Conservation (phyloP, 2,797 vertebrate species). For the Remorina albescens region DNA sequence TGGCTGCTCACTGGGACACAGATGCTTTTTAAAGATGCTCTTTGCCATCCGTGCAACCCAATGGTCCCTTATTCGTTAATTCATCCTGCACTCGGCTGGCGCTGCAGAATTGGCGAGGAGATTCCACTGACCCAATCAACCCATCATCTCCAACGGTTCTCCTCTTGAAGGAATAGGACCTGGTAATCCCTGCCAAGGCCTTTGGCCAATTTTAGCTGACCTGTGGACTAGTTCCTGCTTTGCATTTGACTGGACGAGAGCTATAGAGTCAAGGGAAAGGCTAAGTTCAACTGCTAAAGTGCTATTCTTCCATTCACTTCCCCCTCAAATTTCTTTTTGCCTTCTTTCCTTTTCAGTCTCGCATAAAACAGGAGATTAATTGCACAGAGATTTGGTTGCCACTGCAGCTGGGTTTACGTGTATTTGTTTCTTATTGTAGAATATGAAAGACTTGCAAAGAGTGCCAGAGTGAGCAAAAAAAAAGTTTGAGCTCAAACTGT, state of each 20-base stretch:
- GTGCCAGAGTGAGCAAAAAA: conserved; percentile 43
- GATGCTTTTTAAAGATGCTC: conserved; percentile 76
- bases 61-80: conserved; percentile 69
- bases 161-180: conserved; percentile 58
- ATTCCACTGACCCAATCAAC: conserved; percentile 64
- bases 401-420: conserved; percentile 37
- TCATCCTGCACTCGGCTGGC: conserved; percentile 60
- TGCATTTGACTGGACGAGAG: conserved; percentile 53
- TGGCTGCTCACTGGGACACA: conserved; percentile 67
- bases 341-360: conserved; percentile 33
- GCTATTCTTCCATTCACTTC: conserved; percentile 37
- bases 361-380: conserved; percentile 56
- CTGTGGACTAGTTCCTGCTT: conserved; percentile 53
- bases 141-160: conserved; percentile 54
- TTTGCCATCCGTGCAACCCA: conserved; percentile 45
- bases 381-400: conserved; percentile 49
- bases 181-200: conserved; percentile 60
- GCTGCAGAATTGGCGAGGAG: conserved; percentile 60
- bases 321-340: conserved; percentile 7
- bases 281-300: conserved; percentile 46
- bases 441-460: conserved; percentile 45
- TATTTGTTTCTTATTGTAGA: conserved; percentile 53
- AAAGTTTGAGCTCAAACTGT: conserved; percentile 46
- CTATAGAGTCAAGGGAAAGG: conserved; percentile 51
- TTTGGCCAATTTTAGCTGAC: conserved; percentile 62